These are phyloP conservation scores for Orycteropus afer DNA, from an alignment of 2,113 vertebrate genomes.

Conservation along the genomic window DNA sequence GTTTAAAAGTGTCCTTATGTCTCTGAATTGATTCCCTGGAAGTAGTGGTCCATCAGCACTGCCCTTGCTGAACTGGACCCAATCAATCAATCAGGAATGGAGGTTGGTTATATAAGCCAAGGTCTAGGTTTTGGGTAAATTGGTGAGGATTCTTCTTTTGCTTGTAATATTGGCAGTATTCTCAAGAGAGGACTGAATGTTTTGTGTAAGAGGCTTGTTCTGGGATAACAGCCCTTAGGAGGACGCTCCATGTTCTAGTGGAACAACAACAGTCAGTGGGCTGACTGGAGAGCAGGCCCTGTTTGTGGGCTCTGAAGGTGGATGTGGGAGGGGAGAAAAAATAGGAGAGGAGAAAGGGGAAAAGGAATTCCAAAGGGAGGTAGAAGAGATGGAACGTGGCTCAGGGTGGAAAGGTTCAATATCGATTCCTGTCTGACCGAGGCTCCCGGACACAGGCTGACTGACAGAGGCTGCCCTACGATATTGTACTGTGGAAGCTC, in stretches of 20 bases:
- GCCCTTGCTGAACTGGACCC: neutral
- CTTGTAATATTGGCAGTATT: neutral
- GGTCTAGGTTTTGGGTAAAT: neutral
- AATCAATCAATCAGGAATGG: neutral
- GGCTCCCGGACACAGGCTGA: neutral
- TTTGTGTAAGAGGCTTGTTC: neutral
- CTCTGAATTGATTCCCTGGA: neutral
- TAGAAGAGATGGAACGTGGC: neutral
- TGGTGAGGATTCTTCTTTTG: conserved; percentile 7
- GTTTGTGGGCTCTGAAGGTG: neutral
- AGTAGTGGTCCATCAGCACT: neutral
- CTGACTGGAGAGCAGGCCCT: neutral
- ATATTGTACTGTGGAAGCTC: neutral
- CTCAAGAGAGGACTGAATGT: neutral
- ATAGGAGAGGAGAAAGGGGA: neutral
- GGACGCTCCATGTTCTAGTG: neutral
- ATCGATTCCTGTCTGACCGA: neutral
- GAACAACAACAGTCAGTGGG: neutral
- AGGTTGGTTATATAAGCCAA: neutral
- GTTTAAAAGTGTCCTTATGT: conserved; percentile 6
- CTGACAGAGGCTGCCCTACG: neutral
- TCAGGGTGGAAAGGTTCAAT: neutral
- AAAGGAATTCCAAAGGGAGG: neutral
- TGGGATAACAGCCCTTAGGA: neutral
- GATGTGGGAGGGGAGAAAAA: neutral